phyloP scores from a whole-genome alignment of 1,140 invertebrate species.

The Nasonia longicornis region DNA sequence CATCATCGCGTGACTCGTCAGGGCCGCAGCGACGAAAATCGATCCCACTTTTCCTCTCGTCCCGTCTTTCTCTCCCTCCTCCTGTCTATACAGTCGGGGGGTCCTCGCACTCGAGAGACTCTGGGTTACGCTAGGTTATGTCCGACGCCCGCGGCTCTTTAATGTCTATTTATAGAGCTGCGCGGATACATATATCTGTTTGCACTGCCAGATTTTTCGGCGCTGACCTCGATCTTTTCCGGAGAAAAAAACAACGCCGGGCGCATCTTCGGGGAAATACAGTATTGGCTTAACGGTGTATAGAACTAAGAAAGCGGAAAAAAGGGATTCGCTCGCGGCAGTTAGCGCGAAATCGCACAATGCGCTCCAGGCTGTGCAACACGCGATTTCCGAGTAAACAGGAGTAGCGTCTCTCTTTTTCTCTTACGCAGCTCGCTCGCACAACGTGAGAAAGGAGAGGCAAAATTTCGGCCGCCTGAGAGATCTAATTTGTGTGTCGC shows the following conservation, averaged over 20 bases:
- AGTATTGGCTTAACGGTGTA: constrained; percentile 30
- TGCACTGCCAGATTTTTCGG: neutral
- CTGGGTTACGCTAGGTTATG: constrained; percentile 43
- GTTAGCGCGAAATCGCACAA: neutral
- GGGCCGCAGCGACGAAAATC: constrained; percentile 31
- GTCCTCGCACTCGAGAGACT: neutral
- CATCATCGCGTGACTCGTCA: neutral
- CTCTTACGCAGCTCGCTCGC: neutral
- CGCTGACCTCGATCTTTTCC: neutral
- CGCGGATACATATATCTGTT: neutral
- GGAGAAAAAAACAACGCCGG: neutral
- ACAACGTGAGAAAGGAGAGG: constrained; percentile 10
- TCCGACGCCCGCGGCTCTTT: constrained; percentile 11
- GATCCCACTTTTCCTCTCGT: constrained; percentile 36
- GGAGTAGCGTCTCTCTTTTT: neutral
- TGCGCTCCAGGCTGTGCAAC: neutral
- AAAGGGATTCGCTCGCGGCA: neutral
- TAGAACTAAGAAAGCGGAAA: neutral
- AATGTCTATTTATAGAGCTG: constrained; percentile 5
- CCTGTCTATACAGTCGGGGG: neutral
- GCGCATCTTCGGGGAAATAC: neutral
- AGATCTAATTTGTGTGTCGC: constrained; percentile 41
- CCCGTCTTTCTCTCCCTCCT: neutral
- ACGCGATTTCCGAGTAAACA: constrained; percentile 37
- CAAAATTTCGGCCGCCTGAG: neutral